These are phyloP conservation scores for Tetranychus truncatus DNA, from an alignment of 2,888 invertebrate species.

Conservation along the genomic window DNA sequence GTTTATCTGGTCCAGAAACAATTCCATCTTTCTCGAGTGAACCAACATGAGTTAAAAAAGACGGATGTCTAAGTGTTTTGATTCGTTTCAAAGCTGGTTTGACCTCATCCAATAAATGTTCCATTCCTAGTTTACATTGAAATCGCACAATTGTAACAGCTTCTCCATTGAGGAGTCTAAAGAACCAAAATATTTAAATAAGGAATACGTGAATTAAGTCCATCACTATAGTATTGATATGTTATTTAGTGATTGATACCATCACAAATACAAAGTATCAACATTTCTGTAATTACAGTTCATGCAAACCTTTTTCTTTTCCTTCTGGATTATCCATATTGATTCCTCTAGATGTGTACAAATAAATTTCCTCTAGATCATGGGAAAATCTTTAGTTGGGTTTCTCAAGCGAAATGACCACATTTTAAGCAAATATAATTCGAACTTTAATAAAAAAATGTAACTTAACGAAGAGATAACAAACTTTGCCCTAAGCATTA, in stretches of 20 bases:
- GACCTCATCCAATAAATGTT: constrained; percentile 61
- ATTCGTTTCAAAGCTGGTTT: constrained; percentile 77
- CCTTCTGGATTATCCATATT: constrained; percentile 77
- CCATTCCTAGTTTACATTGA: constrained; percentile 62
- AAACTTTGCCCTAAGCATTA: too few species aligned
- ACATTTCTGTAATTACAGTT: constrained; percentile 5
- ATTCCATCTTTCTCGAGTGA: constrained; percentile 66
- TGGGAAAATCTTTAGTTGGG: constrained; percentile 87
- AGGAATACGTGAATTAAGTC: neutral
- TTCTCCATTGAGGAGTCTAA: constrained; percentile 48
- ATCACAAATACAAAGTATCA: neutral
- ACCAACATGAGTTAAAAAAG: constrained; percentile 84
- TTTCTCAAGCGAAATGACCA: constrained; percentile 95
- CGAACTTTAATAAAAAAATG: too few species aligned
- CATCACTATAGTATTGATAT: neutral
- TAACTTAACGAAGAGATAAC: too few species aligned
- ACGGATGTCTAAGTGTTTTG: constrained; percentile 92
- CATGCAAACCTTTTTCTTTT: constrained; percentile 57
- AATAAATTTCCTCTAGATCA: constrained; percentile 64
- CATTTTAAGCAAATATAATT: constrained; percentile 42
- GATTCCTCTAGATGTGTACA: constrained; percentile 57
- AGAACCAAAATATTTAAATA: neutral
- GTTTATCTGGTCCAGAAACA: constrained; percentile 81
- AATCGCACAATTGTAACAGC: constrained; percentile 79
- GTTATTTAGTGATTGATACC: neutral